phyloP scores from a whole-genome alignment of 2,797 vertebrate genomes.

The Picus viridis region DNA sequence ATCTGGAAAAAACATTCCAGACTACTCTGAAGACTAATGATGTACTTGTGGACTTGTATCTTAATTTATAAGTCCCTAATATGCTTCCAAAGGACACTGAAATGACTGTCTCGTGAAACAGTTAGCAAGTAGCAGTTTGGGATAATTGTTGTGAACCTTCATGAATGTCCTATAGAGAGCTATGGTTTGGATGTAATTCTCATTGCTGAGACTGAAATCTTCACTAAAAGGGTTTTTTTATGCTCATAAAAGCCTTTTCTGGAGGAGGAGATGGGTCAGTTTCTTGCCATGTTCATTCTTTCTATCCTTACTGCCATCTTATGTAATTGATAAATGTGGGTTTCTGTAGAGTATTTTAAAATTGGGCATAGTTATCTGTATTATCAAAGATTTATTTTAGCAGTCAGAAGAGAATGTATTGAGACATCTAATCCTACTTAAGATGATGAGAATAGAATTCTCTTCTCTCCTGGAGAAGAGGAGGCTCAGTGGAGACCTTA shows the following conservation, averaged over 20 bases:
- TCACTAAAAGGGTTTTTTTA: background rate
- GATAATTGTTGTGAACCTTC: background rate
- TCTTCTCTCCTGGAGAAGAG: too few species aligned
- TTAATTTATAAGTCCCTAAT: background rate
- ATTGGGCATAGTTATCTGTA: background rate
- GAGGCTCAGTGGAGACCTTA: too few species aligned
- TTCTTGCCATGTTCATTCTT: background rate
- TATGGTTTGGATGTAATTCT: background rate
- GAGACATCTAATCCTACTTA: background rate
- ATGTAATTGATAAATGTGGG: background rate
- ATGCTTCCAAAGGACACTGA: background rate
- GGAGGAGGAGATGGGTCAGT: background rate
- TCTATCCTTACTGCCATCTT: background rate
- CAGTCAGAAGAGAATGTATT: background rate
- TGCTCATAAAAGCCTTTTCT: background rate
- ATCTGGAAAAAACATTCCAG: background rate
- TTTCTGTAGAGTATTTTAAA: background rate
- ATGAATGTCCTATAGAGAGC: background rate
- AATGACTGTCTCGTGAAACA: background rate
- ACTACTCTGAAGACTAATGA: background rate
- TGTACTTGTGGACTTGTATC: background rate
- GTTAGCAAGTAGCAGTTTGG: background rate
- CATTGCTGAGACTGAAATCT: background rate
- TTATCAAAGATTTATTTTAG: background rate
- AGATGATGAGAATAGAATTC: background rate